Evolutionary conservation across 2,888 invertebrate genomes (phyloP), one percentile per base, ranked within the genome.

Genomic region (Leptopilina myrica): DNA sequence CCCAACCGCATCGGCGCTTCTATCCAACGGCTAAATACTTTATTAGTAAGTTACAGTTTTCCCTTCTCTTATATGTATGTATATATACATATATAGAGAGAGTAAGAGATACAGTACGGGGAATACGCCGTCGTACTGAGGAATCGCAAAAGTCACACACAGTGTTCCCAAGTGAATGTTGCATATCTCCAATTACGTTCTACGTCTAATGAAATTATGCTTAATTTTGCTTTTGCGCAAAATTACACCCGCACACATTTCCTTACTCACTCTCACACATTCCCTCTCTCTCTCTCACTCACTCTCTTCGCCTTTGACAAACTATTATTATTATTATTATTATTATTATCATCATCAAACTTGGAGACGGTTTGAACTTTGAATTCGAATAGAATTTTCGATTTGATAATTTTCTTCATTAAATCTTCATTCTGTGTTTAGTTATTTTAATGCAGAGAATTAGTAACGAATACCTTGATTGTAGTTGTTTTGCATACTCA

Each of bases 21-120:
- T 81, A 81, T 83, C 80, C 81, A 78, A 53, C 80, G 78, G 80
- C 87, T 90, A 90, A 90, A 91, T 90, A 90, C 89, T 90, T 90
- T 88, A 89, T 91, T 89, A 89, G 87, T 80, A 86, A 87, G 88
- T 89, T 89, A 87, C 86, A 86, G 85, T 85, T 87, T 85, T 87
- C 86, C 85, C 84, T 79, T 26, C 4, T 11, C 49, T 11, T 12
- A 9, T 49, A 49, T 49, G 11, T 49, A 49, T 49, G 11, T 49
- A 49, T 49, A 49, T 43, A 43, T 43, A 43, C 6, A 43, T 43
- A 43, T 43, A 43, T 43, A 43, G 0, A 43, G 0, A 8, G 6
- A 43, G 0, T n/a, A n/a, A 43, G 6, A 8, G 6, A 43, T 43
- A 43, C 20, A 59, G 77, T 78, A 79, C 76, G 76, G 56, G 49